A percentile compares a stretch with the other conserved stretches of the same genome.
phyloP scores from a whole-genome alignment of 2,797 vertebrate species.

The Oreochromis mossambicus region DNA sequence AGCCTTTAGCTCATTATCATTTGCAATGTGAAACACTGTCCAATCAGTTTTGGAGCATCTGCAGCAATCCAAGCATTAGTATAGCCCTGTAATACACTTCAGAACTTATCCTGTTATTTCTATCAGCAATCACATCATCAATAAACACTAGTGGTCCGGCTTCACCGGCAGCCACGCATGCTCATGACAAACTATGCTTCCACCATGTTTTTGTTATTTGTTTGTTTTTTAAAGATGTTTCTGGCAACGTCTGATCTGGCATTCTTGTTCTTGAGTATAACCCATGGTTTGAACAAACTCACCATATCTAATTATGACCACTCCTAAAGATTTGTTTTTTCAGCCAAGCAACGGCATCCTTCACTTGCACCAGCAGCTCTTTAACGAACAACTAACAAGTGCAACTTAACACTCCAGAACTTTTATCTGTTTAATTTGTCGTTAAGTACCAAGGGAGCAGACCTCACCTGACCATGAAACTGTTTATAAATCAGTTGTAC shows the following conservation, averaged over 20 bases:
- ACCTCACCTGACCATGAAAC: neutral
- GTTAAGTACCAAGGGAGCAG: neutral
- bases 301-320: neutral
- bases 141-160: neutral
- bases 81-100: neutral
- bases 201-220: too few species aligned
- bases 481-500: neutral
- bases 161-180: neutral
- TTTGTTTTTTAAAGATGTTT: neutral
- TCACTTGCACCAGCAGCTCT: neutral
- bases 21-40: neutral
- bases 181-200: neutral
- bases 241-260: neutral
- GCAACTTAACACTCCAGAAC: neutral
- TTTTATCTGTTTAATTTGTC: neutral
- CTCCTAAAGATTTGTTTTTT: neutral
- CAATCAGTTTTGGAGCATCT: neutral
- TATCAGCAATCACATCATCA: neutral
- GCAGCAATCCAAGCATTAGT: neutral
- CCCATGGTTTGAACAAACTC: neutral
- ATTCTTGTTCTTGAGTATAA: neutral
- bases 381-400: neutral
- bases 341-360: neutral
- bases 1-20: neutral
- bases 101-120: neutral